Evolutionary conservation across 2,797 vertebrate genomes (phyloP), one percentile per base, ranked within the genome.

Genomic region (Ptychadena robeensis): DNA sequence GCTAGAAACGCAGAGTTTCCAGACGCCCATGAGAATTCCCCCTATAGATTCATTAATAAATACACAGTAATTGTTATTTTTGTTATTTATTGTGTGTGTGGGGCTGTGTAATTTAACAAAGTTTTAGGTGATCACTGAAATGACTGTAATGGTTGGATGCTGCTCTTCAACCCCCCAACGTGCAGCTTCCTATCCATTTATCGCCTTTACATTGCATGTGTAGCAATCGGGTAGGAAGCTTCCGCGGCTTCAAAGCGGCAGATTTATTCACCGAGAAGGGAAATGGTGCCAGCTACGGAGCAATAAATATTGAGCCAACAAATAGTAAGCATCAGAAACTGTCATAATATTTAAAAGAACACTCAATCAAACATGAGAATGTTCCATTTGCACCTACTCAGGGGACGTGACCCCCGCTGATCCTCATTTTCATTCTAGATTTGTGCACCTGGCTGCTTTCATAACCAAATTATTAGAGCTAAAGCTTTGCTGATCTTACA

Each of bases 261-360:
- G 67, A 70, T 70, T 38, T 28, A 70, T 70, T 70, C 67, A 38
- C 25, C 1, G 67, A 70, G 67, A 70, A 70, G 18, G 18, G 34
- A 69, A 70, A 40, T 10, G 4, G 67, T 40, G 67, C 27, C 67
- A 70, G 15, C 11, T 70, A 6, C 22, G 5, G n/a, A 70, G 67
- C 11, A 8, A 31, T 70, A 70, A 70, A 40, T 70, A 53, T 53
- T 53, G 44, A 22, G 18, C 44, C 15, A 53, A 53, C 44, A 53
- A 8, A 22, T 22, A 53, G 44, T 22, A 53, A 53, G 18, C 44
- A 22, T 1, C 18, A 22, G 44, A 53, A 53, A 53, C 18, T n/a
- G 44, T 22, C 44, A 53, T 53, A 53, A 53, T 53, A 53, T 53
- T 53, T 53, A 53, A 53, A 7, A 5, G 8, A 53, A 53, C 44